Conservation (phyloP, 1,140 invertebrate species). For the Drosophila kanapiae region DNA sequence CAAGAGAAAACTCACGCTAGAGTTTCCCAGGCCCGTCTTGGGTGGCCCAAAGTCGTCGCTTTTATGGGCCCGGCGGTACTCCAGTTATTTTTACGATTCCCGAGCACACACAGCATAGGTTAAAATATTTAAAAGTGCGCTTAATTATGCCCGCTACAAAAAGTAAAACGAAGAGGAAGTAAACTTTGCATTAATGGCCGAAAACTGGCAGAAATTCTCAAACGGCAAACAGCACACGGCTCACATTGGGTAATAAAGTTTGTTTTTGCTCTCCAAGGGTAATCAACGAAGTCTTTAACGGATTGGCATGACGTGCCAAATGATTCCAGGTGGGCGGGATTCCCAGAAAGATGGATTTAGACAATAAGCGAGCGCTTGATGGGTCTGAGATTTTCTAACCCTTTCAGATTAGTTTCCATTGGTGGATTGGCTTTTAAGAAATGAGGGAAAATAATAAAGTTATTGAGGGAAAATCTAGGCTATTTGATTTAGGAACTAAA, state of each 20-base stretch:
- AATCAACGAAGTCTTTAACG: slow-evolving; percentile 27
- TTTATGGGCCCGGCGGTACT: slow-evolving; percentile 61
- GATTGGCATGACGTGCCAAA: slow-evolving; percentile 10
- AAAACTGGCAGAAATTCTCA: slow-evolving; percentile 55
- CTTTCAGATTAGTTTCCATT: not conserved
- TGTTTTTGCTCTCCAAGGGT: slow-evolving; percentile 17
- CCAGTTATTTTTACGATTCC: slow-evolving; percentile 67
- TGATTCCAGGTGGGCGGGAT: slow-evolving; percentile 26
- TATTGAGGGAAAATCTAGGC: not conserved
- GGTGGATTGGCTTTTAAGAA: not conserved
- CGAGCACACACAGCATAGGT: slow-evolving; percentile 57
- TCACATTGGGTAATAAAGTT: slow-evolving; percentile 49
- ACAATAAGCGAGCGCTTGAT: not conserved
- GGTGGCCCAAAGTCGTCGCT: slow-evolving; percentile 40
- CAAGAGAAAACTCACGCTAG: not conserved
- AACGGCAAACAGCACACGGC: slow-evolving; percentile 44
- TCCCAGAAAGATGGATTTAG: slow-evolving; percentile 10
- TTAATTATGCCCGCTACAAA: slow-evolving; percentile 67
- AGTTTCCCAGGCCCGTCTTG: slow-evolving; percentile 20
- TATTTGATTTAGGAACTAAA: not conserved
- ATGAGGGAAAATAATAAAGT: not conserved
- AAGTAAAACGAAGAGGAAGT: slow-evolving; percentile 34
- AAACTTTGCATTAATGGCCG: slow-evolving; percentile 47
- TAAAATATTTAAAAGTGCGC: slow-evolving; percentile 80
- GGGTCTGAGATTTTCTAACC: not conserved